phyloP scores from a whole-genome alignment of 2,888 invertebrate species.

The Lasioglossum villosulum region DNA sequence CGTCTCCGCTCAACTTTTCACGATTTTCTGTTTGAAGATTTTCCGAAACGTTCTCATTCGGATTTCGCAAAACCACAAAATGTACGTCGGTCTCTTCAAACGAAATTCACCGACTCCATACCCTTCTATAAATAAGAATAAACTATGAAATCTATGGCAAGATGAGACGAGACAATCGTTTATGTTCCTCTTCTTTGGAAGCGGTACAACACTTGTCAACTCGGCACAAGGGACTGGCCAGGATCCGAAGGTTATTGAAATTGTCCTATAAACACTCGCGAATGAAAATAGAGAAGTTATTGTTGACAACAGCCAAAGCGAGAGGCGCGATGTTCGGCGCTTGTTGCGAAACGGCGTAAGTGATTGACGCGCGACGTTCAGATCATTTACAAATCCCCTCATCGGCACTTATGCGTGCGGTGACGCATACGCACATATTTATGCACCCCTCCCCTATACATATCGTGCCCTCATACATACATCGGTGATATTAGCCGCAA shows the following conservation, averaged over 20 bases:
- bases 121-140: too few species aligned
- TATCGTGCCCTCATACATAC: slow-evolving; percentile 76
- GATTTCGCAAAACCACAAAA: too few species aligned
- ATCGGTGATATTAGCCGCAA: slow-evolving; percentile 78
- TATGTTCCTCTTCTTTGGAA: too few species aligned
- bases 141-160: too few species aligned
- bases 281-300: neutral
- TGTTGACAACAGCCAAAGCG: neutral
- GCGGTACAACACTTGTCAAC: too few species aligned
- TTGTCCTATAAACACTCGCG: neutral
- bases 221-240: too few species aligned
- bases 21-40: neutral
- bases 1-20: neutral
- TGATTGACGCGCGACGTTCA: slow-evolving; percentile 80
- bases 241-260: too few species aligned
- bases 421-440: slow-evolving; percentile 83
- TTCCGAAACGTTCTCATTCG: too few species aligned
- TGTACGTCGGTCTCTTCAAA: too few species aligned
- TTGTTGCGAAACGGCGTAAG: slow-evolving; percentile 67
- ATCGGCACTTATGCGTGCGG: slow-evolving; percentile 76
- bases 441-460: slow-evolving; percentile 77
- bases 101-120: neutral
- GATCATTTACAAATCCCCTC: slow-evolving; percentile 80
- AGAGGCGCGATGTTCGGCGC: neutral
- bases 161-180: too few species aligned